Evolutionary conservation across 2,797 vertebrate genomes (phyloP), one percentile per base, ranked within the genome.

Genomic region (Xiphorhynchus erythropygius): DNA sequence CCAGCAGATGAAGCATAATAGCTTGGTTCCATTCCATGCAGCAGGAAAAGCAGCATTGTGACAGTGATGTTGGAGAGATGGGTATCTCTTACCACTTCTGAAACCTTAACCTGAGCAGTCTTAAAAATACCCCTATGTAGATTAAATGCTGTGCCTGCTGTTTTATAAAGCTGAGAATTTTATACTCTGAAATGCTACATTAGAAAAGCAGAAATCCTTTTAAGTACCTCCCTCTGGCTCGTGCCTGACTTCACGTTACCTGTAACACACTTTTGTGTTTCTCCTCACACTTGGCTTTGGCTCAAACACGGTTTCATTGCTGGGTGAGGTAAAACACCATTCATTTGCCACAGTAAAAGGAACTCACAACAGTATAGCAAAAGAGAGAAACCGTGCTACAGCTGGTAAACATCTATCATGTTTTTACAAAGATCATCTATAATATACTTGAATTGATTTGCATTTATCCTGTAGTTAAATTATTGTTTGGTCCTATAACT

Each of bases 151-250:
- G 8, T 57, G 32, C 91, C 87, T 87, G 81, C 56, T n/a, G 67
- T 50, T 84, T 77, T 56, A 24, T 41, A 56, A 85, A 89, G 65
- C 73, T 37, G 19, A 77, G 74, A 39, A 32, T 71, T 95, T 80
- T 28, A 47, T 42, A 13, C 27, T 32, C 7, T 79, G 57, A 79
- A 90, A 53, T 52, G n/a, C 68, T 74, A 21, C 41, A 10, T 60
- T 76, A 59, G 46, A 76, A 90, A 86, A 88, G 73, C 87, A 93
- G 73, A 78, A 90, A 75, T 57, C 59, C 50, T 86, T 93, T 87
- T 1, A 69, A 76, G 44, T 52, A 41, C 56, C 57, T 93, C 55
- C 7, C 55, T 35, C 47, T 81, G 80, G 79, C 49, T 39, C 1
- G 0, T 22, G 39, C 24, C 64, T 79, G 77, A 24, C 42, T 94